A percentile compares a stretch with the other conserved stretches of the same genome.
phyloP scores from a whole-genome alignment of 1,140 invertebrate species.

The Caenorhabditis elegans region DNA sequence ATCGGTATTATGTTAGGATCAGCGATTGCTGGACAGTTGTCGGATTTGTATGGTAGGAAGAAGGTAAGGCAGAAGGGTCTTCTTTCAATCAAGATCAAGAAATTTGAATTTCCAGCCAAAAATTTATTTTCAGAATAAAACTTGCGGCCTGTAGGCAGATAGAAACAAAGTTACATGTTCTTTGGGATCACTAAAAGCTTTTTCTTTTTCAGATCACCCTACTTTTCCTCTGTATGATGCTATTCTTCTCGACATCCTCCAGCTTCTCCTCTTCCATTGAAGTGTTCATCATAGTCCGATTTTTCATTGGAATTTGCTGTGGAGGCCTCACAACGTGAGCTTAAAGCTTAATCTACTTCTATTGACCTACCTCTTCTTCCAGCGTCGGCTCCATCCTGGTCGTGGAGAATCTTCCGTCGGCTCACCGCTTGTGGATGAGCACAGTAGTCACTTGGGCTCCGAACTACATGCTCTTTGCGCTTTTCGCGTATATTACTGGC shows the following conservation, averaged over 20 bases:
- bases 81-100: not conserved
- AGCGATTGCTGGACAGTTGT: conserved; percentile 30
- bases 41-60: conserved; percentile 41
- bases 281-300: conserved; percentile 33
- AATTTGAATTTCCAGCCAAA: not conserved
- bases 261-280: conserved; percentile 35
- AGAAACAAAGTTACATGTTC: too few relatives aligned
- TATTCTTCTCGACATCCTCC: conserved; percentile 21
- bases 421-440: conserved; percentile 36
- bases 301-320: conserved; percentile 32
- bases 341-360: not conserved
- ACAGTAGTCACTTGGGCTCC: conserved; percentile 45
- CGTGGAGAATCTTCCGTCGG: conserved; percentile 37
- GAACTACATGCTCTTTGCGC: conserved; percentile 43
- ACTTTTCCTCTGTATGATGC: conserved; percentile 19
- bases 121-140: too few relatives aligned
- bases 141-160: too few relatives aligned
- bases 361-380: not conserved
- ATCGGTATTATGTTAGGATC: conserved; percentile 38
- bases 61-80: conserved; percentile 13
- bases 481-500: conserved; percentile 26
- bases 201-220: conserved; percentile 29
- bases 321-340: not conserved
- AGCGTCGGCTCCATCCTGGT: conserved; percentile 36
- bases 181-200: too few relatives aligned